phyloP scores from a whole-genome alignment of 2,797 vertebrate species.

The Dipus sagitta region DNA sequence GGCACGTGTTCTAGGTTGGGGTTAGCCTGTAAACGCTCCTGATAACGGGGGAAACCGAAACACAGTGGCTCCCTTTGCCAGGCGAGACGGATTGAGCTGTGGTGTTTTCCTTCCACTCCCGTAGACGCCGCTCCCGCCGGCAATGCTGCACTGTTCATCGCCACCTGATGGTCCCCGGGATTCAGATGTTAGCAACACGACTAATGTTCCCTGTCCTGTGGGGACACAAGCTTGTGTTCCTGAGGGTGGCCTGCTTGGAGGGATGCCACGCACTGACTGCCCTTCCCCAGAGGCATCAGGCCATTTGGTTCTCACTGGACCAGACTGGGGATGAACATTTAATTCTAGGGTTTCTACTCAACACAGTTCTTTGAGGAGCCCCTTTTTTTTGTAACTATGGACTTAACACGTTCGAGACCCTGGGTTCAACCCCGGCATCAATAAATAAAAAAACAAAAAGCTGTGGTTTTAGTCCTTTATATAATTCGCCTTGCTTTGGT shows the following conservation, averaged over 20 bases:
- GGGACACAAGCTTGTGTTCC: not conserved
- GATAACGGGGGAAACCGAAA: not conserved
- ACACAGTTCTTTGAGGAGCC: not conserved
- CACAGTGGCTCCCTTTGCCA: not conserved
- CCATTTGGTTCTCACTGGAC: not conserved
- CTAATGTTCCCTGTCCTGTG: slow-evolving; percentile 3
- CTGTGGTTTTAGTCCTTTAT: not conserved
- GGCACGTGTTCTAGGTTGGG: not conserved
- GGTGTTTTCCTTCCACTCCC: not conserved
- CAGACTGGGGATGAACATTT: not conserved
- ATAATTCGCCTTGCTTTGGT: not conserved
- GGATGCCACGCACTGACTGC: not conserved
- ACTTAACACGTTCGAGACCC: not conserved
- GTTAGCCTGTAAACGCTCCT: not conserved
- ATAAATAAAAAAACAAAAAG: not conserved
- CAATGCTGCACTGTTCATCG: not conserved
- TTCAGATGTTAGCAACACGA: not conserved
- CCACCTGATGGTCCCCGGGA: not conserved
- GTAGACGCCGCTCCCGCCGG: not conserved
- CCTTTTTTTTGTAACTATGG: not conserved
- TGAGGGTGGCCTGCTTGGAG: not conserved
- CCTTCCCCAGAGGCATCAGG: slow-evolving; percentile 20
- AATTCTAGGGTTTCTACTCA: slow-evolving; percentile 46
- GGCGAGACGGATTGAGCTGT: not conserved
- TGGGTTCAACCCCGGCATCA: not conserved